Evolutionary conservation across 2,888 invertebrate genomes (phyloP), one percentile per base, ranked within the genome.

Genomic region (Synergus laeviventris): DNA sequence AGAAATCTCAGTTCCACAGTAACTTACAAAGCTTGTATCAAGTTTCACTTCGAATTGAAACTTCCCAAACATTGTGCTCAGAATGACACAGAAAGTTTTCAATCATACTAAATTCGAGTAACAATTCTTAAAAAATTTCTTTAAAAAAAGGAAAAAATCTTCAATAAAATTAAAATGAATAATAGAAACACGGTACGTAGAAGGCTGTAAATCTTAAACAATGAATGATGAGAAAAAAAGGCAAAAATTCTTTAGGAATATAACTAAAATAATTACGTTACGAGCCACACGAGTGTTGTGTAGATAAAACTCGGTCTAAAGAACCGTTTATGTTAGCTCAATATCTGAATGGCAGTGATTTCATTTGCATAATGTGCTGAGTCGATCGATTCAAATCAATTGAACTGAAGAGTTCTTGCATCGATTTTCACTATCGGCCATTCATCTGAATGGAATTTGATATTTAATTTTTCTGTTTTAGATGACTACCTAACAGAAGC

Each of bases 401-500:
- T 49, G 31, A 49, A 31, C 45, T 24, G 66, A 2, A 66, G 16
- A 64, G 45, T 45, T 24, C 7, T 66, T 64, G 62, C 38, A 38
- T 38, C 11, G 1, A 7, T 62, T 38, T 18, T 11, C 18, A 64
- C 18, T 4, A 36, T 61, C 8, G 38, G 21, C 5, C 18, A 18
- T 11, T 12, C 11, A 12, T 39, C 9, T 39, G 39, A 39, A 9
- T 39, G 11, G 11, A 39, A 39, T 11, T 39, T 39, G 7, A 39
- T 39, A 11, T 11, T 39, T 11, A 8, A 49, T 49, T 73, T 56
- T 73, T 74, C 12, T 75, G n/a, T 87, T 87, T 11, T 83, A 87
- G 87, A 87, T 87, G 86, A 82, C 85, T 74, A 84, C 83, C 77
- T 86, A 87, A 84, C 83, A 85, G 75, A 66, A 42, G 82, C 21